phyloP scores from a whole-genome alignment of 2,113 vertebrate genomes.

The Mormyrus lacerda region DNA sequence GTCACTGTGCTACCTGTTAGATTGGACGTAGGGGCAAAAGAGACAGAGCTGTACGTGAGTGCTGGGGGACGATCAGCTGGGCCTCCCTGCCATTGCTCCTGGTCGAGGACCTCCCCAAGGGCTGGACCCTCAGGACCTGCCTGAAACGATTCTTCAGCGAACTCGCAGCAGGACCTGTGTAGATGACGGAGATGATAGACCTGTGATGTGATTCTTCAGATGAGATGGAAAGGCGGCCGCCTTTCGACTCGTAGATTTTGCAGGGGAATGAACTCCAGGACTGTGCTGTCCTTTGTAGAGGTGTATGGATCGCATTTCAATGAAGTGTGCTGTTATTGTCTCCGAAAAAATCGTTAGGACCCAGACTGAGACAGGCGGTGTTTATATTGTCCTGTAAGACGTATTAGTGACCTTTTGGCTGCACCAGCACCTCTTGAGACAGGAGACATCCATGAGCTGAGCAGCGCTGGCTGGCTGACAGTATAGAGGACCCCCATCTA shows the following conservation, averaged over 20 bases:
- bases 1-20: background rate
- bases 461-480: background rate
- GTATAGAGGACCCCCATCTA: background rate
- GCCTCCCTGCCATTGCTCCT: background rate
- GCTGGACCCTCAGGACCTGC: background rate
- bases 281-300: slow-evolving; percentile 26
- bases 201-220: background rate
- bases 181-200: background rate
- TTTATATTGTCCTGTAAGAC: slow-evolving; percentile 19
- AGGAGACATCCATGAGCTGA: slow-evolving; percentile 17
- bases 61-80: background rate
- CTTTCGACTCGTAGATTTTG: background rate
- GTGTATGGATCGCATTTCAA: slow-evolving; percentile 44
- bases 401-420: slow-evolving; percentile 22
- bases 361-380: background rate
- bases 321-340: slow-evolving; percentile 35
- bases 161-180: background rate
- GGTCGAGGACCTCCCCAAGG: background rate
- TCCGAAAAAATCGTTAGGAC: slow-evolving; percentile 17
- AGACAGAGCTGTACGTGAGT: background rate
- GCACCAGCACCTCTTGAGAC: slow-evolving; percentile 36
- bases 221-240: background rate
- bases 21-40: background rate
- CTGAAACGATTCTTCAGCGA: background rate
- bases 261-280: slow-evolving; percentile 6